phyloP scores from a whole-genome alignment of 2,888 invertebrate genomes.

The Congeria kusceri region DNA sequence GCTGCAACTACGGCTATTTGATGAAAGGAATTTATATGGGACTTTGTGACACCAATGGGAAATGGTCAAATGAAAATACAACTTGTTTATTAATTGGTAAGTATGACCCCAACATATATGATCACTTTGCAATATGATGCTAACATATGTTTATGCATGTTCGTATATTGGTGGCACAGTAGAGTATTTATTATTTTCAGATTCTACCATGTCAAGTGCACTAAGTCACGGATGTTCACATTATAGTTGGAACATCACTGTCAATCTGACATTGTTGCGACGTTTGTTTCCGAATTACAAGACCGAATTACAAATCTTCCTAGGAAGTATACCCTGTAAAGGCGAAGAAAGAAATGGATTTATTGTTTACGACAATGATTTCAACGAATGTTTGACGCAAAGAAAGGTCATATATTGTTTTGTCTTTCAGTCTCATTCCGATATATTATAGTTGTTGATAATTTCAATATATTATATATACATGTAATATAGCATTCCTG shows the following conservation, averaged over 20 bases:
- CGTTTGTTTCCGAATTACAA: conserved; percentile 6
- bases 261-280: conserved; percentile 12
- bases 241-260: conserved; percentile 20
- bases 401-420: background rate
- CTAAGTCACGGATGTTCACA: conserved; percentile 14
- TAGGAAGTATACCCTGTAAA: conserved; percentile 12
- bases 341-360: background rate
- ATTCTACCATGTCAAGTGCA: background rate
- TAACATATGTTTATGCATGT: too few species aligned
- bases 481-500: too few species aligned
- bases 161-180: too few species aligned
- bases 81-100: too few species aligned
- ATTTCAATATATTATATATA: too few species aligned
- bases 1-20: too few species aligned
- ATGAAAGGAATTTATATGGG: too few species aligned
- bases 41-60: too few species aligned
- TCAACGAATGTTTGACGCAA: conserved; percentile 17
- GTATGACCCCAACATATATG: too few species aligned
- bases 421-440: background rate
- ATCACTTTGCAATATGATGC: too few species aligned
- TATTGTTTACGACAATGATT: conserved; percentile 15
- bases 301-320: conserved; percentile 10
- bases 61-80: too few species aligned
- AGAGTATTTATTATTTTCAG: background rate
- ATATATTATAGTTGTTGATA: background rate